Evolutionary conservation across 2,888 invertebrate genomes (phyloP).

Genomic region (Clostera curtula): DNA sequence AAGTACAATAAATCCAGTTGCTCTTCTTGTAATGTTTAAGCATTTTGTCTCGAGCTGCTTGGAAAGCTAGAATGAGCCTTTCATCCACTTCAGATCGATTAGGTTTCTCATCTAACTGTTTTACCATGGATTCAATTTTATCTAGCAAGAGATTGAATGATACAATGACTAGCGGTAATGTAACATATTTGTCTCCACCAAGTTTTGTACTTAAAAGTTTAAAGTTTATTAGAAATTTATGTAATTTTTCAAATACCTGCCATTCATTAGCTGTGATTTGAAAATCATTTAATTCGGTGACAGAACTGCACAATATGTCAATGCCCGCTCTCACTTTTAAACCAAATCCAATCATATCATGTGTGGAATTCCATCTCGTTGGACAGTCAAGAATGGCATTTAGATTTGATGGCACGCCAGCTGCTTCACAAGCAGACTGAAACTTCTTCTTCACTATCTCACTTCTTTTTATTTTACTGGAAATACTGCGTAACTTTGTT

Average conservation of each 20-base stretch:
- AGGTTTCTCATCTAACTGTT: conserved; percentile 21
- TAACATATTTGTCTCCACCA: conserved; percentile 22
- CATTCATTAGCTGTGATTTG: conserved; percentile 20
- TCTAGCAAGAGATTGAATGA: conserved; percentile 21
- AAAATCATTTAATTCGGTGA: conserved; percentile 20
- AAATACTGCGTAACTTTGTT: conserved; percentile 18
- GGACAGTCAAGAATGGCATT: conserved; percentile 18
- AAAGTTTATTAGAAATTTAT: conserved; percentile 19
- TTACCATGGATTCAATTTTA: conserved; percentile 19
- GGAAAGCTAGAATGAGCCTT: conserved; percentile 21
- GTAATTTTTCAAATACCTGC: conserved; percentile 18
- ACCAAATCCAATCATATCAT: conserved; percentile 22
- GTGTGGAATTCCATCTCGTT: conserved; percentile 20
- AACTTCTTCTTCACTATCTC: conserved; percentile 19
- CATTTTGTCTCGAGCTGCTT: conserved; percentile 23
- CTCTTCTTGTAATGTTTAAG: conserved; percentile 20
- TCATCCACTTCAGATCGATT: conserved; percentile 22
- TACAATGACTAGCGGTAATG: conserved; percentile 20
- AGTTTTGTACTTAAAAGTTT: conserved; percentile 21
- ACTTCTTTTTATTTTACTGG: conserved; percentile 20
- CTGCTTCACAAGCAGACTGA: conserved; percentile 21
- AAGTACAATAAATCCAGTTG: conserved; percentile 21
- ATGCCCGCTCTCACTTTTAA: conserved; percentile 17
- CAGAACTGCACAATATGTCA: conserved; percentile 19
- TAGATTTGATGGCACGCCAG: conserved; percentile 21